Evolutionary conservation across 2,797 vertebrate genomes (phyloP).

Genomic region (Scomberomorus guttatus): DNA sequence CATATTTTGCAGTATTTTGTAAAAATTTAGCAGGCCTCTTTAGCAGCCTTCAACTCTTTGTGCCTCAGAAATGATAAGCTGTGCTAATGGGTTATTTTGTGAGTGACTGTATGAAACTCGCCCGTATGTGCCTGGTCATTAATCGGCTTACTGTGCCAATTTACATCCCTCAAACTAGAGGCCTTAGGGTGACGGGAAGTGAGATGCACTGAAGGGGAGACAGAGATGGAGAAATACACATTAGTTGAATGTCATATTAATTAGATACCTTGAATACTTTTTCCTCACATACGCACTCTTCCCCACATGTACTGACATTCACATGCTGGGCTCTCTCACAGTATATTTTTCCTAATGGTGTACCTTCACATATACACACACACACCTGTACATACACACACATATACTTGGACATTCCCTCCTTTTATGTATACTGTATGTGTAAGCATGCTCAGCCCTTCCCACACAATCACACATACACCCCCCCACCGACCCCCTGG

Average conservation of each 20-base stretch:
- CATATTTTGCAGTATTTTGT: no score
- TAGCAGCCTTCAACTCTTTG: neutral
- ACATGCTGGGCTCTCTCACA: slow-evolving; percentile 18
- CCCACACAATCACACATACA: slow-evolving; percentile 28
- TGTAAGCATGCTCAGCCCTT: slow-evolving; percentile 37
- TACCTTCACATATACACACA: neutral
- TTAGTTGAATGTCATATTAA: slow-evolving; percentile 8
- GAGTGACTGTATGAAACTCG: neutral
- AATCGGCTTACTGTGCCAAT: slow-evolving; percentile 17
- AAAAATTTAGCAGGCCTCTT: no score
- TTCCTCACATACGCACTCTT: neutral
- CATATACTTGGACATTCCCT: slow-evolving; percentile 1
- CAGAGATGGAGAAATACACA: neutral
- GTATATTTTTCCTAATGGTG: slow-evolving; percentile 2
- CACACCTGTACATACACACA: neutral
- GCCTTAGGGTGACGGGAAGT: slow-evolving; percentile 5
- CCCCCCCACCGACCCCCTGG: slow-evolving; percentile 53
- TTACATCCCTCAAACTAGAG: neutral
- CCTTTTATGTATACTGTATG: neutral
- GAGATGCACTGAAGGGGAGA: neutral
- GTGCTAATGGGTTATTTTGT: neutral
- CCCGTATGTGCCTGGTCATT: neutral
- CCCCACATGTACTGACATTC: neutral
- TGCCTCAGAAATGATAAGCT: neutral
- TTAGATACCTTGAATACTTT: neutral